These are phyloP conservation scores for Acestrorhynchus altus DNA, from an alignment of 2,797 vertebrate genomes.

Conservation along the genomic window DNA sequence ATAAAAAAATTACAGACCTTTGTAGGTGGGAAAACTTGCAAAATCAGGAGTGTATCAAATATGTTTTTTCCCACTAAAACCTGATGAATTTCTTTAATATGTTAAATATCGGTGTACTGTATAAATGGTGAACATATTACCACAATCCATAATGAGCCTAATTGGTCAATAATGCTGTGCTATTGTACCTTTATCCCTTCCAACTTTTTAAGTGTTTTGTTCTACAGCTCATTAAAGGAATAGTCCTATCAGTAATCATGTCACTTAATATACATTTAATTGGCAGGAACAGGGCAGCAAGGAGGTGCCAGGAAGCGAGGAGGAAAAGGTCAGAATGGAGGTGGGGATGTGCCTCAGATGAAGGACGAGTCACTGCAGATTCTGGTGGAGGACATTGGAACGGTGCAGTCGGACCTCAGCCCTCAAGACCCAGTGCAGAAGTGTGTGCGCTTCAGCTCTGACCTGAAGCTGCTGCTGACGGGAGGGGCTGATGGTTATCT, in stretches of 20 bases:
- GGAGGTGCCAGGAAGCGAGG: conserved; percentile 69
- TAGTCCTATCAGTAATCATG: background rate
- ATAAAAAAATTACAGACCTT: no score
- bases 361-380: conserved; percentile 76
- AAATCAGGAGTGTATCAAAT: no score
- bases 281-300: conserved; percentile 63
- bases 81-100: no score
- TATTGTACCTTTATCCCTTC: background rate
- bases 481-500: conserved; percentile 90
- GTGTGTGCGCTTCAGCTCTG: conserved; percentile 85
- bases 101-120: no score
- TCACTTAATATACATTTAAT: conserved; percentile 1
- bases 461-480: conserved; percentile 84
- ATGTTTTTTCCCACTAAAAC: no score
- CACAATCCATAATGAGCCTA: background rate
- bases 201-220: background rate
- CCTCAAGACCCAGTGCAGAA: conserved; percentile 89
- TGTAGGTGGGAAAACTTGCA: no score
- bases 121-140: no score
- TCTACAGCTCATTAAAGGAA: conserved; percentile 3
- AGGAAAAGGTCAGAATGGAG: conserved; percentile 63
- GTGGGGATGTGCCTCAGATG: conserved; percentile 47
- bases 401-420: conserved; percentile 87
- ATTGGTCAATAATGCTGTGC: background rate
- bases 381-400: conserved; percentile 77